Evolutionary conservation across 2,113 vertebrate species (phyloP).

Genomic region (Hassar affinis): DNA sequence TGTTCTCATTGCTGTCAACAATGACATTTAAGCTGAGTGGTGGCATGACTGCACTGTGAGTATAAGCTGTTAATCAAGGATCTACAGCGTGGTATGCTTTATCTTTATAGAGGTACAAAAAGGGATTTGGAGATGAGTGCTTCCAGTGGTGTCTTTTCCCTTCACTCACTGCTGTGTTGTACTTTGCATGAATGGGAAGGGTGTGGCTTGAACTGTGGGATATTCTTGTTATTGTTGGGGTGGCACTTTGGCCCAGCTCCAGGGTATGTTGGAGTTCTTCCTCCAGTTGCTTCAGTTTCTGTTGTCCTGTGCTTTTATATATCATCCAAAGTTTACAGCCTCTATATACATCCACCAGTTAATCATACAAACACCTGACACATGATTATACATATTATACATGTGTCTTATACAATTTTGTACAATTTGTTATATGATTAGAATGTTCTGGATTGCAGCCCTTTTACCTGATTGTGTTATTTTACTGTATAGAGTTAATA

Average conservation of each 20-base stretch:
- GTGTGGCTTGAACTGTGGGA: neutral
- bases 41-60: conserved; percentile 8
- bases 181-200: neutral
- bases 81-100: conserved; percentile 2
- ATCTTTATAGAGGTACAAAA: conserved; percentile 21
- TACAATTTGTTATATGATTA: neutral
- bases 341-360: neutral
- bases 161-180: neutral
- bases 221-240: neutral
- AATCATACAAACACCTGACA: neutral
- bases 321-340: neutral
- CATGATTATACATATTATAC: neutral
- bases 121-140: neutral
- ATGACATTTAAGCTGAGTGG: conserved; percentile 4
- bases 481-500: neutral
- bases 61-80: conserved; percentile 23
- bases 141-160: neutral
- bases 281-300: neutral
- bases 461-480: neutral
- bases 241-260: neutral
- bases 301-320: neutral
- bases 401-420: neutral
- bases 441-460: neutral
- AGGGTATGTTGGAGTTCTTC: neutral
- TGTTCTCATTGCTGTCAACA: conserved; percentile 42